phyloP scores from a whole-genome alignment of 2,113 vertebrate species.

The Ardeotis arabs region DNA sequence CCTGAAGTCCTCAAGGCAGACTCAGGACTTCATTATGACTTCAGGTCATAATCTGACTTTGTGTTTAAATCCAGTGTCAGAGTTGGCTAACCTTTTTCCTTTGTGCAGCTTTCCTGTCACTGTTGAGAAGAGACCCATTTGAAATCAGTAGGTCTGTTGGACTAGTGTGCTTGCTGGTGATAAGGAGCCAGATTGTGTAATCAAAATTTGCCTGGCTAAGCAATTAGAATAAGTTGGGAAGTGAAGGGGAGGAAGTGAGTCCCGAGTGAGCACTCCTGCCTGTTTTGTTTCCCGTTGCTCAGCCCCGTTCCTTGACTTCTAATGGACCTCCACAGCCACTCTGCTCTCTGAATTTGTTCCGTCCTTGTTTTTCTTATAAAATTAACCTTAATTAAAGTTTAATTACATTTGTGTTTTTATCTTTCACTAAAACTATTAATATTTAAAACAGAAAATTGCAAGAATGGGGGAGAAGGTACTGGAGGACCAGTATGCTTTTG shows the following conservation, averaged over 20 bases:
- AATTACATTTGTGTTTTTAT: neutral
- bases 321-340: neutral
- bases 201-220: conserved; percentile 18
- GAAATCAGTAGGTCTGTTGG: conserved; percentile 7
- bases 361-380: neutral
- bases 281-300: neutral
- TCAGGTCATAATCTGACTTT: neutral
- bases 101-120: conserved; percentile 10
- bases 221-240: neutral
- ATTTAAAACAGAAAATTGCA: neutral
- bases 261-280: neutral
- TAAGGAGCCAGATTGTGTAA: conserved; percentile 6
- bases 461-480: neutral
- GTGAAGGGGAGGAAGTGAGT: neutral
- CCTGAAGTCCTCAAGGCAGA: neutral
- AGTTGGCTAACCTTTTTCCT: neutral
- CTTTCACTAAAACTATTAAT: neutral
- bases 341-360: neutral
- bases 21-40: neutral
- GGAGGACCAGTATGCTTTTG: neutral
- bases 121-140: neutral
- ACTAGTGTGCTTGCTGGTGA: neutral
- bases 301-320: neutral
- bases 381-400: neutral
- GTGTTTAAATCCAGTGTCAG: neutral